Conservation (phyloP, 1,140 invertebrate species). For the Wiebesia pumilae region DNA sequence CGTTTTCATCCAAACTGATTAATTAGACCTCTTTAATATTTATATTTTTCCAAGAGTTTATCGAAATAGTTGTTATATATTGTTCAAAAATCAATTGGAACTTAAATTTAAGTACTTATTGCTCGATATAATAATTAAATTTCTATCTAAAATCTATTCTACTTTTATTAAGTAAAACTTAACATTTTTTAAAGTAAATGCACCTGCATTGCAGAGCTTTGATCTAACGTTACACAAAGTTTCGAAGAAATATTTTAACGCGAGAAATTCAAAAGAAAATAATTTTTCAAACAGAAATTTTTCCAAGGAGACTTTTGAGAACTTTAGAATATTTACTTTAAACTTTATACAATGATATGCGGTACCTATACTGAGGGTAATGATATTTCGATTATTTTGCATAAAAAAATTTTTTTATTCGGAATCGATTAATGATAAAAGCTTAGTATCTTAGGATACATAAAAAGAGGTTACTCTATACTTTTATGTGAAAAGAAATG, state of each 20-base stretch:
- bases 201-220: neutral
- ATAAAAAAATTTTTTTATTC: neutral
- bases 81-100: too few species aligned
- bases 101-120: neutral
- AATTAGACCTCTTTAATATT: too few species aligned
- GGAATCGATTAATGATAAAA: neutral
- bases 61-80: too few species aligned
- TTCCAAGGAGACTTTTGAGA: neutral
- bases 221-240: neutral
- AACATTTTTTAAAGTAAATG: neutral
- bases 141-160: neutral
- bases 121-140: neutral
- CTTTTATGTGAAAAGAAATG: too few species aligned
- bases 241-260: neutral
- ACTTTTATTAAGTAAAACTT: neutral
- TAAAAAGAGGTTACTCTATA: too few species aligned
- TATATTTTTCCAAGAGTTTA: too few species aligned
- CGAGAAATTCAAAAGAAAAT: neutral
- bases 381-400: neutral
- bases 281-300: neutral
- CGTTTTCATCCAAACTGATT: too few species aligned
- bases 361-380: neutral
- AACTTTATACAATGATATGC: neutral
- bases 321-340: constrained; percentile 16
- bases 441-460: neutral